Evolutionary conservation across 2,113 vertebrate genomes (phyloP).

Genomic region (Maccullochella peelii): DNA sequence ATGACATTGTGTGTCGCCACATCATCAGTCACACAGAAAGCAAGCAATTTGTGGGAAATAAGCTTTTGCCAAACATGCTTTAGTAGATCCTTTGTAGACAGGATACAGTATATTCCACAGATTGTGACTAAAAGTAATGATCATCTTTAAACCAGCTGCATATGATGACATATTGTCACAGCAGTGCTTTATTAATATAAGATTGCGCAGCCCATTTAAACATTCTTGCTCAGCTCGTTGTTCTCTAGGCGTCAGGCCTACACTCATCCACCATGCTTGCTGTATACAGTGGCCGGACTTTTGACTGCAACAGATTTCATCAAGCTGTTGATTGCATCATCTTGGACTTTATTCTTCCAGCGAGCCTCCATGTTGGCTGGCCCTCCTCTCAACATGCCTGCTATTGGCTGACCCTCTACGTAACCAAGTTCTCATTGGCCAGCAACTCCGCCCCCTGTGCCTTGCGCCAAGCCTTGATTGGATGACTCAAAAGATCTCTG

Average conservation of each 20-base stretch:
- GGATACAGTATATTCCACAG: slow-evolving; percentile 14
- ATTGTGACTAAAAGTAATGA: slow-evolving; percentile 55
- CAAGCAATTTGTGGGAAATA: slow-evolving; percentile 60
- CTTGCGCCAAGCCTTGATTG: slow-evolving; percentile 73
- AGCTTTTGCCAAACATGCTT: slow-evolving; percentile 47
- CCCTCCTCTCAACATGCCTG: slow-evolving; percentile 66
- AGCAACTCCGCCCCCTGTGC: slow-evolving; percentile 40
- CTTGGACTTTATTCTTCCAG: slow-evolving; percentile 68
- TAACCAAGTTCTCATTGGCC: slow-evolving; percentile 68
- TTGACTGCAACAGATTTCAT: slow-evolving; percentile 82
- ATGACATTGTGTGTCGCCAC: slow-evolving; percentile 61
- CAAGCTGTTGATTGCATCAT: slow-evolving; percentile 82
- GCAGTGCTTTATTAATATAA: slow-evolving; percentile 9
- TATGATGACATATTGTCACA: slow-evolving; percentile 26
- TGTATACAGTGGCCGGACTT: slow-evolving; percentile 65
- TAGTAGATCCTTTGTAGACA: slow-evolving; percentile 54
- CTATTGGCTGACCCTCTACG: slow-evolving; percentile 76
- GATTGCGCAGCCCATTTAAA: slow-evolving; percentile 18
- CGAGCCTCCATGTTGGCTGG: slow-evolving; percentile 72
- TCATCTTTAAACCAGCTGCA: slow-evolving; percentile 37
- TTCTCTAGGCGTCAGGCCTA: slow-evolving; percentile 12
- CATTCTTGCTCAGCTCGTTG: slow-evolving; percentile 2
- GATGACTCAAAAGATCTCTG: slow-evolving; percentile 73
- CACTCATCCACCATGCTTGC: slow-evolving; percentile 49
- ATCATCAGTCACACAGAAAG: slow-evolving; percentile 52